Evolutionary conservation across 2,888 invertebrate species (phyloP).

Genomic region (Tachina fera): DNA sequence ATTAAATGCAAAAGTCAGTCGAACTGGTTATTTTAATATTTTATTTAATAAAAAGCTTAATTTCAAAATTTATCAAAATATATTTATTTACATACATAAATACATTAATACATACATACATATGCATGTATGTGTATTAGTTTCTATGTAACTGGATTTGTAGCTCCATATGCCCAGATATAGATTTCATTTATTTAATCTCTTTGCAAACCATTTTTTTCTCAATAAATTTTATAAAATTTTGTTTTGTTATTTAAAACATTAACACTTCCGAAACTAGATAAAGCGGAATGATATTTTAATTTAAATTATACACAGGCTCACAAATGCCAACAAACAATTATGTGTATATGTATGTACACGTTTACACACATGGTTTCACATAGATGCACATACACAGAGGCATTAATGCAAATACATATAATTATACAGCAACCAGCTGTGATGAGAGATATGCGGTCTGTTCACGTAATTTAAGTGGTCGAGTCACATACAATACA

Average conservation of each 20-base stretch:
- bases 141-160: too few species aligned
- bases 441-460: too few species aligned
- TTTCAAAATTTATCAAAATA: too few species aligned
- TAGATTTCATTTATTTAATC: slow-evolving; percentile 53
- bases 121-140: neutral
- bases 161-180: neutral
- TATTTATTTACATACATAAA: too few species aligned
- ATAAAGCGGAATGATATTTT: slow-evolving; percentile 49
- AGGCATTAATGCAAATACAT: too few species aligned
- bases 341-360: neutral
- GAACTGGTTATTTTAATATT: too few species aligned
- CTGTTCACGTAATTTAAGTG: too few species aligned
- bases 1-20: too few species aligned
- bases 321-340: neutral
- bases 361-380: neutral
- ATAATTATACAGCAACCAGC: too few species aligned
- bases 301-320: slow-evolving; percentile 45
- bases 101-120: neutral
- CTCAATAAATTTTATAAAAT: neutral
- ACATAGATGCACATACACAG: too few species aligned
- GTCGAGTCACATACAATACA: too few species aligned
- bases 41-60: too few species aligned
- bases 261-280: slow-evolving; percentile 70
- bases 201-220: slow-evolving; percentile 43
- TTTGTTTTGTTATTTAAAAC: slow-evolving; percentile 47